These are phyloP conservation scores for Aramus guarauna DNA, from an alignment of 2,113 vertebrate genomes.

Conservation along the genomic window DNA sequence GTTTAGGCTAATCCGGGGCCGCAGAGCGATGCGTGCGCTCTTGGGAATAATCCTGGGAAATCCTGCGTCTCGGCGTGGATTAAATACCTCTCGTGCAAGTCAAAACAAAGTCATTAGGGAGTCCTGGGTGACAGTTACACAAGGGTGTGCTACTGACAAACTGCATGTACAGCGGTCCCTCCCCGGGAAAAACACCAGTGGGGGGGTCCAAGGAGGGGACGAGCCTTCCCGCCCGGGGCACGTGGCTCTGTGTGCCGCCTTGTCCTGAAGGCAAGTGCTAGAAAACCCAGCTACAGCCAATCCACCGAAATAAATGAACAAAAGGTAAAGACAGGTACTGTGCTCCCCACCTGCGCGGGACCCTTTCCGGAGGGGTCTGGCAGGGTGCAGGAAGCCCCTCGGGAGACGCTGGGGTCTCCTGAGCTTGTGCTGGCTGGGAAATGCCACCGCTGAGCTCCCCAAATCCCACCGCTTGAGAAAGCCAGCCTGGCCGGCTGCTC, in stretches of 20 bases:
- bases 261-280: neutral
- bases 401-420: neutral
- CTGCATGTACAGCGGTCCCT: fast-evolving
- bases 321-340: neutral
- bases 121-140: neutral
- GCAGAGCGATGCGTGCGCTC: neutral
- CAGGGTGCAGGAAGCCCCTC: neutral
- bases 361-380: neutral
- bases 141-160: neutral
- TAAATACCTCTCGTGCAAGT: neutral
- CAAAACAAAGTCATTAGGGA: neutral
- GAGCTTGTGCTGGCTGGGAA: neutral
- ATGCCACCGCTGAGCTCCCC: neutral
- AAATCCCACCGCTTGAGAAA: fast-evolving
- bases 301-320: fast-evolving
- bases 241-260: fast-evolving
- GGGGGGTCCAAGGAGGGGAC: neutral
- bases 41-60: neutral
- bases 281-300: neutral
- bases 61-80: neutral
- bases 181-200: fast-evolving
- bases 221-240: neutral
- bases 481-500: neutral
- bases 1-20: neutral
- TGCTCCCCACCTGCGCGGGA: fast-evolving